Base-by-base conservation (phyloP, 1,140 invertebrate species). In the Daktulosphaira vitifoliae region DNA sequence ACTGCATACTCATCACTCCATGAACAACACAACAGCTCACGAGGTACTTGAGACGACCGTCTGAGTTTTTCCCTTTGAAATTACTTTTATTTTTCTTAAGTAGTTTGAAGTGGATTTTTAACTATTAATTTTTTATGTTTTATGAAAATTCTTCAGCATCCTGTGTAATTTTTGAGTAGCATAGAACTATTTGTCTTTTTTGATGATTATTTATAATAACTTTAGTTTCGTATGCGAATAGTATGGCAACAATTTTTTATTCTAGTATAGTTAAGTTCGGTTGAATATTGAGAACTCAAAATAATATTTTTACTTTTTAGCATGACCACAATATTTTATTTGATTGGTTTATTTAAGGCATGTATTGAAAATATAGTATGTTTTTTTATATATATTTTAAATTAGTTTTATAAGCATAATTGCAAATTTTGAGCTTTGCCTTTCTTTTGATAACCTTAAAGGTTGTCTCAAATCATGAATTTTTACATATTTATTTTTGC, bases 1-100 rank as follows among this genome's bases (percentile, higher is more conserved):
- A 25, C 16, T 9, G 49, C 26, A 4, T 37, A 29, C 46, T 3
- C 46, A 26, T 15, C 54, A 50, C 11, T 44, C 38, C 15, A 29
- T 59, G 6, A 48, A 26, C n/a, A 20, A 53, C 20, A 18, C 68
- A 15, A 33, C 50, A 50, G 37, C 59, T 73, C 78, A 78, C 75
- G 80, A 81, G 80, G 80, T 81, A 81, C 76, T 81, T 71, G 80
- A 81, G 78, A 81, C 80, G 69, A 80, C 80, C 72, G 80, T 81
- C 73, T 81, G 78, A 72, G 68, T 66, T 56, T 25, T 65, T 69
- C n/a, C 39, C 15, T 67, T 20, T 37, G 54, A 13, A n/a, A 56
- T 65, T 48, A 49, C 23, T 38, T 8, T 65, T 37, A 39, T 53
- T 38, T 9, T 26, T 22, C 22, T 18, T 5, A n/a, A 15, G 39